Percentiles rank a stretch among this genome's conserved stretches.
phyloP scores from a whole-genome alignment of 2,113 vertebrate species.

The Cavia aperea region DNA sequence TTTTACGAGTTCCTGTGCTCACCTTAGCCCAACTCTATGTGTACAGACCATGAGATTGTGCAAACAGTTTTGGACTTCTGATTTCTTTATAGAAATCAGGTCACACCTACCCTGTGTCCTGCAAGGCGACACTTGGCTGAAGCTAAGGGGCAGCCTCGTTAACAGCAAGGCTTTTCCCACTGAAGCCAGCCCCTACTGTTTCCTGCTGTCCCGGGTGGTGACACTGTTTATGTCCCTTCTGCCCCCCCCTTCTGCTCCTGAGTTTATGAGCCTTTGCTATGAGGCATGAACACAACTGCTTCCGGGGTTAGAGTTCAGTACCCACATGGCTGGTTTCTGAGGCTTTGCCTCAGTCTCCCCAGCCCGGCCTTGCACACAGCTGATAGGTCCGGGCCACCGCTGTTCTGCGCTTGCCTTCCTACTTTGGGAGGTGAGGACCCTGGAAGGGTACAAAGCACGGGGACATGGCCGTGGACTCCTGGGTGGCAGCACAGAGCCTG shows the following conservation, averaged over 20 bases:
- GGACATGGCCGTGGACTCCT: rapidly evolving
- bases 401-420: not conserved
- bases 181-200: not conserved
- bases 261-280: not conserved
- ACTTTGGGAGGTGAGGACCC: not conserved
- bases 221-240: not conserved
- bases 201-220: not conserved
- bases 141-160: not conserved
- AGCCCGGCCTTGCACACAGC: not conserved
- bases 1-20: conserved; percentile 10
- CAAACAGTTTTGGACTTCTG: not conserved
- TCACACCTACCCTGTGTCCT: not conserved
- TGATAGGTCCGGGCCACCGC: not conserved
- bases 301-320: not conserved
- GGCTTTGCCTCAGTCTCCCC: not conserved
- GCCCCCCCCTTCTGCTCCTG: not conserved
- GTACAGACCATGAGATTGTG: not conserved
- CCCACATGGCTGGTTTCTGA: not conserved
- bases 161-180: not conserved
- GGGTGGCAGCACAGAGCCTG: not conserved
- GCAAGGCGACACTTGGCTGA: rapidly evolving
- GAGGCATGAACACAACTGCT: not conserved
- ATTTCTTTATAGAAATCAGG: not conserved
- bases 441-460: not conserved
- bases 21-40: not conserved